Conservation (phyloP, 2,888 invertebrate species). For the Melanchra persicariae region DNA sequence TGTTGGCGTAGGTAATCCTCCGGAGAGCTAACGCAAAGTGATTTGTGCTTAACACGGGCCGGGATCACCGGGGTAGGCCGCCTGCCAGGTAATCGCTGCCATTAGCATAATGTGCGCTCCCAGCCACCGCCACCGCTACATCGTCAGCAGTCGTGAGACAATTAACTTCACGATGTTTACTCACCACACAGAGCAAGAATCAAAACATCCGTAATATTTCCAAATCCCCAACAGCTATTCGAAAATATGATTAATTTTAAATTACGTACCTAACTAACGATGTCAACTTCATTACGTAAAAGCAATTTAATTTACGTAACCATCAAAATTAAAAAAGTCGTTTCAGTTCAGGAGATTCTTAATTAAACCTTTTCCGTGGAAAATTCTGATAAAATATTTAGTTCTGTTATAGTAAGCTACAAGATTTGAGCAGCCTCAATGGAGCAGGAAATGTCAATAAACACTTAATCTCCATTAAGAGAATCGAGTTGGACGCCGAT, state of each 20-base stretch:
- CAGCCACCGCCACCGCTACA: slow-evolving; percentile 38
- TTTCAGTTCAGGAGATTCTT: slow-evolving; percentile 4
- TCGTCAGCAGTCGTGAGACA: slow-evolving; percentile 29
- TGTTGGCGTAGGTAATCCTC: slow-evolving; percentile 59
- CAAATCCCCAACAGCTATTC: neutral
- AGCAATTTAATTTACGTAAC: slow-evolving; percentile 29
- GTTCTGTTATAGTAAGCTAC: slow-evolving; percentile 48
- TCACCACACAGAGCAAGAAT: slow-evolving; percentile 6
- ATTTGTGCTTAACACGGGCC: slow-evolving; percentile 70
- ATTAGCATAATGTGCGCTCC: slow-evolving; percentile 71
- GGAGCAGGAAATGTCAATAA: slow-evolving; percentile 76
- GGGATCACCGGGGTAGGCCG: slow-evolving; percentile 64
- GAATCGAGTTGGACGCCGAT: slow-evolving; percentile 74
- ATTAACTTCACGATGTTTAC: slow-evolving; percentile 45
- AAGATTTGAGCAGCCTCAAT: slow-evolving; percentile 55
- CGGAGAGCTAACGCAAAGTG: slow-evolving; percentile 66
- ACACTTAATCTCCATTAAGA: slow-evolving; percentile 81
- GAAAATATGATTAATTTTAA: slow-evolving; percentile 24
- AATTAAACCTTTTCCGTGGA: slow-evolving; percentile 5
- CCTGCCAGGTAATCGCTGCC: slow-evolving; percentile 67
- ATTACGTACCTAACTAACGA: slow-evolving; percentile 12
- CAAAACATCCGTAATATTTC: neutral
- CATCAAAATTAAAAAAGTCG: slow-evolving; percentile 2
- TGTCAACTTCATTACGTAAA: slow-evolving; percentile 25
- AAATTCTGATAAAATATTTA: slow-evolving; percentile 20